phyloP scores from a whole-genome alignment of 30 jellyfish, hydroid and myxozoan genomes.

The Hydractinia echinata region DNA sequence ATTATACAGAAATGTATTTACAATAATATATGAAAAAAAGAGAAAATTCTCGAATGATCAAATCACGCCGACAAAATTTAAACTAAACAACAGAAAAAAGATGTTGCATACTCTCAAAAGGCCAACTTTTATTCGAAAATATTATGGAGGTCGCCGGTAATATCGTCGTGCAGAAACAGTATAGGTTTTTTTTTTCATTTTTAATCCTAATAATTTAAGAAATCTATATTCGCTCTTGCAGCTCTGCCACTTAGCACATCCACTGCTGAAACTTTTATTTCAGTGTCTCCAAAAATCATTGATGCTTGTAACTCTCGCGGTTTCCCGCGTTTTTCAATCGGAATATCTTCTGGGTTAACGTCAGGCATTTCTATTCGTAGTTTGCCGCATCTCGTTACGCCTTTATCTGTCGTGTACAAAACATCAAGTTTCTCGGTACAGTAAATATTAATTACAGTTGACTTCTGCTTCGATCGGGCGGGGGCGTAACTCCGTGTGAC shows the following conservation, averaged over 20 bases:
- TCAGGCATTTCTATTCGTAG: slow-evolving; percentile 89
- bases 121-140: too few relatives aligned
- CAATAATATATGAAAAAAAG: too few relatives aligned
- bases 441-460: slow-evolving; percentile 80
- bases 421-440: slow-evolving; percentile 65
- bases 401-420: slow-evolving; percentile 77
- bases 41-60: too few relatives aligned
- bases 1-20: too few relatives aligned
- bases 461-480: slow-evolving; percentile 92
- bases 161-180: too few relatives aligned
- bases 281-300: slow-evolving; percentile 95
- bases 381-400: slow-evolving; percentile 87
- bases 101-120: too few relatives aligned
- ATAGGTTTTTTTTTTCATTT: too few relatives aligned
- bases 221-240: slow-evolving; percentile 81
- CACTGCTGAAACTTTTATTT: slow-evolving; percentile 84
- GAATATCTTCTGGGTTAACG: slow-evolving; percentile 58
- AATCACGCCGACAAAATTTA: too few relatives aligned
- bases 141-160: too few relatives aligned
- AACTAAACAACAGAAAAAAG: too few relatives aligned
- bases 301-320: slow-evolving; percentile 96
- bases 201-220: slow-evolving; percentile 57
- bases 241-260: slow-evolving; percentile 91
- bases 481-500: slow-evolving; percentile 98
- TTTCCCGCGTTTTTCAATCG: slow-evolving; percentile 74